Conservation (phyloP, 2,113 vertebrate species). For the Grammomys surdaster region DNA sequence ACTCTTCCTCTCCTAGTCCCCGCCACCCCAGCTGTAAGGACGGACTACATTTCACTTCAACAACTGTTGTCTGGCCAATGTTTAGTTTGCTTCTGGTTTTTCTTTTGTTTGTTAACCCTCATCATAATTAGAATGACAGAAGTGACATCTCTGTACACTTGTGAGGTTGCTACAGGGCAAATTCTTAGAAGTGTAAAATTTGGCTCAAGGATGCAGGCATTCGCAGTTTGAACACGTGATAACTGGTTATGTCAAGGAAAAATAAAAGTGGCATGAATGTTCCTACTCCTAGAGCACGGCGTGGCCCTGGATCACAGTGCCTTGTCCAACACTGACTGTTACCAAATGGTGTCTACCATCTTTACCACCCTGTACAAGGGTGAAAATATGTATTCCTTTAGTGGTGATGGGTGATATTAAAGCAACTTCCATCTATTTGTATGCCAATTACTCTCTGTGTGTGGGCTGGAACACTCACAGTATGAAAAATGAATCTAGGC, state of each 20-base stretch:
- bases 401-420: neutral
- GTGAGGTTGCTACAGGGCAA: neutral
- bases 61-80: neutral
- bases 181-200: constrained; percentile 27
- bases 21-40: neutral
- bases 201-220: neutral
- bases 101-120: neutral
- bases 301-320: neutral
- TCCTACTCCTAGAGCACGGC: too few species aligned
- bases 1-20: neutral
- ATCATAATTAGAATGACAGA: neutral
- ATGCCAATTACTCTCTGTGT: neutral
- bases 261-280: neutral
- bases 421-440: neutral
- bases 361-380: neutral
- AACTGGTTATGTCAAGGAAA: neutral
- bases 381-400: neutral
- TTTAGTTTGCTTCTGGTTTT: neutral
- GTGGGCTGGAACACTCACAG: neutral
- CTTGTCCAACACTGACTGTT: neutral
- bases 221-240: neutral
- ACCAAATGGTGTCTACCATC: neutral
- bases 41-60: neutral
- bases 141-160: neutral
- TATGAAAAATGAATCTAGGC: neutral